Base-by-base conservation (phyloP, 2,888 invertebrate species). In the Carterocephalus palaemon region DNA sequence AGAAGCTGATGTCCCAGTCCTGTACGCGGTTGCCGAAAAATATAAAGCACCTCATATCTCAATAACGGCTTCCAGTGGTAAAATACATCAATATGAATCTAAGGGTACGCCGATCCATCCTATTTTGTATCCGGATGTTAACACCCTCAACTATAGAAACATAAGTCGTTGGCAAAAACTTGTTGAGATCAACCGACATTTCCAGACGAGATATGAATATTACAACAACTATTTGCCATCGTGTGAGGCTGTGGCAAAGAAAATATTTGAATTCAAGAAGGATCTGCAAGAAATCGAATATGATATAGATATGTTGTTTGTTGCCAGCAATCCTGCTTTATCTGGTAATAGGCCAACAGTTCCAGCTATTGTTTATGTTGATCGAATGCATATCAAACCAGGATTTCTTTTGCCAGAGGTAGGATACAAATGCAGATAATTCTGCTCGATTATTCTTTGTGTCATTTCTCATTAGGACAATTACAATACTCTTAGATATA, bases 61-160 rank as follows among this genome's bases (percentile, higher is more conserved):
- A 2, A 79, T 90, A 3, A 80, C 86, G 4, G 73, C 89, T 0
- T 68, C 88, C 4, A 86, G 79, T 47, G 88, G 88, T 0, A 76
- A 75, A 49, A 64, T 85, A 37, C 76, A 80, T 22, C 82, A 86
- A 31, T 82, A 88, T 46, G 85, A 87, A 62, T 71, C 84, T 0
- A 80, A 89, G 47, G 89, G 89, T 4, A 85, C 82, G 57, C 86
- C 89, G 0, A 75, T 73, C 2, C 87, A 90, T 66, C 88, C 89
- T 0, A 60, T 82, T 6, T 56, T 84, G 9, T 89, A 88, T 60
- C 87, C 88, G 13, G 88, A 88, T 55, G 74, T 84, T 1, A 77
- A 88, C 49, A 64, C 84, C 26, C 64, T 87, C 2, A 75, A 78
- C 48, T 73, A 72, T 46, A 67, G 75, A 33, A 73, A 84, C 48